These are phyloP conservation scores for Oreochromis niloticus DNA, from an alignment of 2,113 vertebrate genomes.

Conservation along the genomic window DNA sequence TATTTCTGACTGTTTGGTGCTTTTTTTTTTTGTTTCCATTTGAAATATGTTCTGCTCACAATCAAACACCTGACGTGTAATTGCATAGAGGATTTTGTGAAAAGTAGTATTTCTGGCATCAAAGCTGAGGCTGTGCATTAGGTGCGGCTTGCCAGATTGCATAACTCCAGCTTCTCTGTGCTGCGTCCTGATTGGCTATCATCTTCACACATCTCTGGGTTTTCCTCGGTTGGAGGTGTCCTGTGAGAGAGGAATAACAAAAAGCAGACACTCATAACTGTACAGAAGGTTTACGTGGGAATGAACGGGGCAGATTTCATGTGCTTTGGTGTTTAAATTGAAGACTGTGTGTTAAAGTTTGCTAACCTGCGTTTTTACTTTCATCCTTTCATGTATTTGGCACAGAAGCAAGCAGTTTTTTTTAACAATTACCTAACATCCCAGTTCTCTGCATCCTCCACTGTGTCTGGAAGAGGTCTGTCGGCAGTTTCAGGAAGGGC, in stretches of 20 bases:
- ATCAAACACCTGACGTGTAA: neutral
- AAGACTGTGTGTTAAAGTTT: neutral
- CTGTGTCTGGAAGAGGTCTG: slow-evolving; percentile 73
- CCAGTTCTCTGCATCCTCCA: slow-evolving; percentile 73
- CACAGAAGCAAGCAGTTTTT: neutral
- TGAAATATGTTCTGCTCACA: neutral
- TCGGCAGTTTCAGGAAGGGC: slow-evolving; percentile 75
- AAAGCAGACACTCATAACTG: neutral
- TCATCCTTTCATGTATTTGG: neutral
- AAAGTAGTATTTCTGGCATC: neutral
- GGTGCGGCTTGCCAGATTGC: slow-evolving; percentile 6
- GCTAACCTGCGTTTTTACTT: neutral
- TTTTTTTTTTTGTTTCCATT: neutral
- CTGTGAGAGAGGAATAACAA: slow-evolving; percentile 26
- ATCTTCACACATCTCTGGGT: neutral
- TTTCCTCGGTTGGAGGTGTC: neutral
- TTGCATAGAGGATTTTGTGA: slow-evolving; percentile 2
- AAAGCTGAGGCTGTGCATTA: neutral
- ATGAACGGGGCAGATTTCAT: neutral
- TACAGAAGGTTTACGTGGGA: neutral
- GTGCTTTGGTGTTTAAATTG: neutral
- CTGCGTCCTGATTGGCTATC: neutral
- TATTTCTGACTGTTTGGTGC: neutral
- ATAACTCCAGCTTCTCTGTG: slow-evolving; percentile 45
- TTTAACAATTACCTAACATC: slow-evolving; percentile 18